Conservation (phyloP, 2,113 vertebrate species). For the Serinus canaria region DNA sequence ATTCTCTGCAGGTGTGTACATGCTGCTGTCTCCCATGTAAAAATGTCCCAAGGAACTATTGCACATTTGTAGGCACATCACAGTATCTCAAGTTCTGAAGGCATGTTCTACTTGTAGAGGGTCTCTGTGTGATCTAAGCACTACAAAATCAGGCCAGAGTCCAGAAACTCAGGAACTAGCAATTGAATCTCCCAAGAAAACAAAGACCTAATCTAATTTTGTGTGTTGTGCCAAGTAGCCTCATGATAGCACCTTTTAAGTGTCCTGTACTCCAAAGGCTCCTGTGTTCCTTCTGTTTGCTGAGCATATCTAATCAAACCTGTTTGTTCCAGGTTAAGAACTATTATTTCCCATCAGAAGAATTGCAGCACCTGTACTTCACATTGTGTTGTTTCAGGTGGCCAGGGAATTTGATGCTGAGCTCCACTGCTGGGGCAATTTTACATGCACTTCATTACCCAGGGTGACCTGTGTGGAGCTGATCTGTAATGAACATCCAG, state of each 20-base stretch:
- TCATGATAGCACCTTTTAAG: neutral
- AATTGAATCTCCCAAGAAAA: neutral
- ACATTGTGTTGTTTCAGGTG: neutral
- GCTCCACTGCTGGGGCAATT: neutral
- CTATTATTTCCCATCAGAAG: neutral
- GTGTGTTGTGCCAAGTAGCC: neutral
- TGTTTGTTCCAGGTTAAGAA: neutral
- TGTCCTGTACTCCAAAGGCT: neutral
- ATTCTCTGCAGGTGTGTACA: neutral
- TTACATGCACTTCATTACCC: fast-evolving
- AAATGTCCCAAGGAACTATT: neutral
- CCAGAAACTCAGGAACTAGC: neutral
- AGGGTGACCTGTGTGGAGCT: neutral
- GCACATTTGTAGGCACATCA: neutral
- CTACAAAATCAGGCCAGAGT: neutral
- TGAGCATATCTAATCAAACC: neutral
- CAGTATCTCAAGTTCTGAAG: neutral
- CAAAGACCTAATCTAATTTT: neutral
- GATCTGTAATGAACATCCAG: neutral
- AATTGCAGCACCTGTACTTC: neutral
- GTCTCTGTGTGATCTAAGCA: neutral
- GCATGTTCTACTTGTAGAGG: neutral
- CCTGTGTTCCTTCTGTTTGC: neutral
- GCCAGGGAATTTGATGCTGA: neutral
- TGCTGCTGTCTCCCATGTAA: neutral